Evolutionary conservation across 2,888 invertebrate species (phyloP).

Genomic region (Drosophila nr. medialis): DNA sequence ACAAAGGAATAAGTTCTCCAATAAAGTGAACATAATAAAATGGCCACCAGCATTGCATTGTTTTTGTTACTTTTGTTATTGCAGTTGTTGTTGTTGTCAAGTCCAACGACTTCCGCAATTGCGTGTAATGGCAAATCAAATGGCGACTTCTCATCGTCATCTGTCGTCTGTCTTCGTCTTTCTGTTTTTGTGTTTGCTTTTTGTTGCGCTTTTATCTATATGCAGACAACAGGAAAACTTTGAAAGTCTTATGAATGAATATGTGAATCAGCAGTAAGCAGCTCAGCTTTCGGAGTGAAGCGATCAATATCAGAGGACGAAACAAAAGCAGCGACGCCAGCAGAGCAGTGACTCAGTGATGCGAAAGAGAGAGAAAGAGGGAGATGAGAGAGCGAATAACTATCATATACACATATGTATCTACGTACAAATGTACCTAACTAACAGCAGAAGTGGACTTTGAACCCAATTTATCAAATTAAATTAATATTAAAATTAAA

Average conservation of each 20-base stretch:
- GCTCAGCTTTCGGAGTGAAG: not conserved
- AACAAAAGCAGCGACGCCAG: constrained; percentile 1
- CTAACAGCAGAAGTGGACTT: not conserved
- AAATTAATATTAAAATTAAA: not conserved
- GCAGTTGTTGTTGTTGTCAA: constrained; percentile 34
- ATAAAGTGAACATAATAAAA: constrained; percentile 22
- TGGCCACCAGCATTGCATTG: constrained; percentile 58
- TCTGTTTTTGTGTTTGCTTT: constrained; percentile 17
- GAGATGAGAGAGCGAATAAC: not conserved
- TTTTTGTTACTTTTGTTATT: constrained; percentile 21
- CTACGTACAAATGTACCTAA: not conserved
- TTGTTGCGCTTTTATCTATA: constrained; percentile 46
- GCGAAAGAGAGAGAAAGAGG: constrained; percentile 1
- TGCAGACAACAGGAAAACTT: constrained; percentile 45
- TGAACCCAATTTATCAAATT: not conserved
- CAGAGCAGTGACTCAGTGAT: constrained; percentile 35
- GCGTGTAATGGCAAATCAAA: constrained; percentile 51
- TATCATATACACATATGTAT: not conserved
- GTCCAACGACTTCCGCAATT: constrained; percentile 67
- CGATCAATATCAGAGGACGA: constrained; percentile 27
- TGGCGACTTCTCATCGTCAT: constrained; percentile 17
- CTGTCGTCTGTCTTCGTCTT: constrained; percentile 27
- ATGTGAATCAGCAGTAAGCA: constrained; percentile 5
- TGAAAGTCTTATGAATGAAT: constrained; percentile 64
- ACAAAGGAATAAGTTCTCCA: constrained; percentile 67